Base-by-base conservation (phyloP, 2,113 vertebrate genomes). In the Indicator indicator region DNA sequence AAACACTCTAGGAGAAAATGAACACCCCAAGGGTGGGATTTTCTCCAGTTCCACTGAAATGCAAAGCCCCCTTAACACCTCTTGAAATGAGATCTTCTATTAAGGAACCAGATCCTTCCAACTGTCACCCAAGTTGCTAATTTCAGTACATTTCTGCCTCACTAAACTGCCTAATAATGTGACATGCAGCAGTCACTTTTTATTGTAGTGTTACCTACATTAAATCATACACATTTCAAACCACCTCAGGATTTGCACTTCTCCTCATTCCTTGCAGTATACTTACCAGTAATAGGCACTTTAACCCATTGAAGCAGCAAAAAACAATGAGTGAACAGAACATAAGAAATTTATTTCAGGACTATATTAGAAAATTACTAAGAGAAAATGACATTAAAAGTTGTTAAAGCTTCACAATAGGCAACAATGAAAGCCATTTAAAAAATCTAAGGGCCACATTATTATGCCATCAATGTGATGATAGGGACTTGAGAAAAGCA, bases 261-360 rank as follows among this genome's bases (percentile, higher is more conserved):
- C 76, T 92, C 88, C 86, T 87, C 70, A 36, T 83, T 93, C 70
- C 89, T 95, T 33, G 32, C 30, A 80, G 85, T 84, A 94, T 92
- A 98, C 99, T 99, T 98, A 99, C 99, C 99, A 93, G 99, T 99
- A 97, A 99, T 99, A 95, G 99, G 99, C 97, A 99, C 99, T 99
- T 98, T 96, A 98, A 97, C 96, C 97, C 97, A 97, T 97, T 94
- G 98, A 97, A 97, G 99, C 98, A 98, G 98, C 98, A 98, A 97
- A 97, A 97, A 96, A 97, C 94, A 97, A 91, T 92, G 80, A 97
- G 69, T 89, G 96, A 94, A 95, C 88, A 97, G 97, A 96, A 96
- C 79, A 95, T 90, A 91, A 98, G 96, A 95, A 91, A 93, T 96
- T 96, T 92, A 96, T 95, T 96, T 94, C 46, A 96, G 94, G 80